Base-by-base conservation (phyloP, 2,113 vertebrate genomes). In the Tetrao urogallus region DNA sequence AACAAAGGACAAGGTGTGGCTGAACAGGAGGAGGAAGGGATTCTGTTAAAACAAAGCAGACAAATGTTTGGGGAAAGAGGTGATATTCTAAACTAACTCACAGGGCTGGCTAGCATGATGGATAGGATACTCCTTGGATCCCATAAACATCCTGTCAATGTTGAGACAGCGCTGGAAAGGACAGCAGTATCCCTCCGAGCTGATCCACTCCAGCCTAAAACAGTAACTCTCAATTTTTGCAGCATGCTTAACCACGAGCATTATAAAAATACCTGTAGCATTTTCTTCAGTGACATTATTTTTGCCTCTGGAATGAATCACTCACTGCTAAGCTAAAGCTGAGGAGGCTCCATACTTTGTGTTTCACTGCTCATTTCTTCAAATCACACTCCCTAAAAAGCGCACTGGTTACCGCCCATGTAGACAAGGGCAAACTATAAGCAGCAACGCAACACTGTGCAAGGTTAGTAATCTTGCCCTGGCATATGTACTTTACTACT, bases 21-120 rank as follows among this genome's bases (percentile, higher is more conserved):
- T 91, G 89, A 92, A 94, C 91, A 94, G 88, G 93, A 96, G 93
- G 88, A 96, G 85, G 91, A 96, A 95, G 90, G 58, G 89, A 88
- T 88, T 91, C 91, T 95, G 94, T 95, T 96, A 97, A 90, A 32
- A 94, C 3, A 85, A 90, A 94, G 43, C 57, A 86, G 91, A 88
- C 57, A 88, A 78, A 88, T 96, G 82, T 94, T 93, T 95, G 85
- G 85, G 85, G 85, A 95, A 94, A 96, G 85, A 91, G 88, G 85
- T 81, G 86, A 88, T 95, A 95, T 50, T 95, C 85, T 95, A 95
- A 94, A 91, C 94, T 75, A 86, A 95, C 8, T 52, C 85, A 34
- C 57, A 91, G 85, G 88, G 61, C 76, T 80, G 40, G 67, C 82
- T 54, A 75, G 73, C 13, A 0, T 90, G 94, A 92, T 66, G 85